These are phyloP conservation scores for Hydrophis major DNA, from an alignment of 2,797 vertebrate species.

Conservation along the genomic window DNA sequence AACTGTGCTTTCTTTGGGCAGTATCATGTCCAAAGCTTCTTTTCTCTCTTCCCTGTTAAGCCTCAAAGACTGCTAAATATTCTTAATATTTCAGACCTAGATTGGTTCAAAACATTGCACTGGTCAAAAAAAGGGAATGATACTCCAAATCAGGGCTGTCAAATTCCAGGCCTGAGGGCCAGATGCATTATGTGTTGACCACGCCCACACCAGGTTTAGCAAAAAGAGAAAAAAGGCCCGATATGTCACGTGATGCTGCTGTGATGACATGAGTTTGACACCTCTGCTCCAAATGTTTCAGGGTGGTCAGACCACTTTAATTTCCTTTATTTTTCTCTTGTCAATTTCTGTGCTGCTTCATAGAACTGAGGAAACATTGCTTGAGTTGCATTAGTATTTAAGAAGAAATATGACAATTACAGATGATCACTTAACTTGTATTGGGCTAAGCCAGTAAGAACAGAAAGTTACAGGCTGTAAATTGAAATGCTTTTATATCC, in stretches of 20 bases:
- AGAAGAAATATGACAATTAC: background rate
- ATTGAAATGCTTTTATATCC: background rate
- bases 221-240: too few relatives aligned
- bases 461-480: slow-evolving; percentile 5
- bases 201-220: too few relatives aligned
- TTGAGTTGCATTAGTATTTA: background rate
- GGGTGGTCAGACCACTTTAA: background rate
- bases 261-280: too few relatives aligned
- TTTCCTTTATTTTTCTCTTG: background rate
- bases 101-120: background rate
- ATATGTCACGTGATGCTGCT: too few relatives aligned
- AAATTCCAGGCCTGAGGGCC: too few relatives aligned
- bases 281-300: too few relatives aligned
- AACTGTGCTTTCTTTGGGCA: background rate
- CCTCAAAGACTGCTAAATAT: background rate
- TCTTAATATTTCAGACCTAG: background rate
- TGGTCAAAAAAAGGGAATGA: background rate
- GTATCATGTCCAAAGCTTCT: background rate
- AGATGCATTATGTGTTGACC: too few relatives aligned
- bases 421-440: background rate
- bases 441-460: background rate
- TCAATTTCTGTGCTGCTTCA: background rate
- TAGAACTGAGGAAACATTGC: background rate
- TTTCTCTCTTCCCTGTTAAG: background rate
- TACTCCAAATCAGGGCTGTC: background rate